These are phyloP conservation scores for Marcusenius ussheri DNA, from an alignment of 2,113 vertebrate genomes.

Conservation along the genomic window DNA sequence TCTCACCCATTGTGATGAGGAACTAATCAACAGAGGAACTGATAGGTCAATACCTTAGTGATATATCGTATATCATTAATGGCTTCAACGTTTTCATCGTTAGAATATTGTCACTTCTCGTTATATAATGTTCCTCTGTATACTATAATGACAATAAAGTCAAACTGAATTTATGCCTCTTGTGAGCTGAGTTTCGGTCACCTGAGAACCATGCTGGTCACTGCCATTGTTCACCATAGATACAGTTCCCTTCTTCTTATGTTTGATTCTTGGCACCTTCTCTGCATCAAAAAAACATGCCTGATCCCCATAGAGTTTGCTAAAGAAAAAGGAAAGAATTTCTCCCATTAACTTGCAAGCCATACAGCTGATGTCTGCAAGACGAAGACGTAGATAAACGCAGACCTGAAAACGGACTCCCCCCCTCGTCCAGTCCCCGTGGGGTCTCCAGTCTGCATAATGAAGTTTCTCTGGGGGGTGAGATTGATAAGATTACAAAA, in stretches of 20 bases:
- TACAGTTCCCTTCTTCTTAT: conserved; percentile 86
- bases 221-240: conserved; percentile 97
- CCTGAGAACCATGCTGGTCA: conserved; percentile 92
- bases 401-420: conserved; percentile 86
- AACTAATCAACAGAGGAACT: conserved; percentile 62
- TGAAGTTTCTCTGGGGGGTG: conserved; percentile 80
- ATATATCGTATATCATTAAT: not conserved
- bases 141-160: not conserved
- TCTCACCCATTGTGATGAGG: conserved; percentile 85
- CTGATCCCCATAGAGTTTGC: conserved; percentile 93
- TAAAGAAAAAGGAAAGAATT: conserved; percentile 41
- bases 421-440: conserved; percentile 88
- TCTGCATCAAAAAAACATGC: conserved; percentile 88
- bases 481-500: not conserved
- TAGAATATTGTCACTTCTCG: not conserved
- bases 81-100: not conserved
- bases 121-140: not conserved
- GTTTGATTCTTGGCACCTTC: conserved; percentile 88
- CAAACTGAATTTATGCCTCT: not conserved
- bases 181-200: conserved; percentile 33
- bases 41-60: not conserved
- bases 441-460: conserved; percentile 90
- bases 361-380: not conserved
- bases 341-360: not conserved
- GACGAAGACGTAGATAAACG: conserved; percentile 14